Evolutionary conservation across 2,797 vertebrate species (phyloP).

Genomic region (Epinephelus awoara): DNA sequence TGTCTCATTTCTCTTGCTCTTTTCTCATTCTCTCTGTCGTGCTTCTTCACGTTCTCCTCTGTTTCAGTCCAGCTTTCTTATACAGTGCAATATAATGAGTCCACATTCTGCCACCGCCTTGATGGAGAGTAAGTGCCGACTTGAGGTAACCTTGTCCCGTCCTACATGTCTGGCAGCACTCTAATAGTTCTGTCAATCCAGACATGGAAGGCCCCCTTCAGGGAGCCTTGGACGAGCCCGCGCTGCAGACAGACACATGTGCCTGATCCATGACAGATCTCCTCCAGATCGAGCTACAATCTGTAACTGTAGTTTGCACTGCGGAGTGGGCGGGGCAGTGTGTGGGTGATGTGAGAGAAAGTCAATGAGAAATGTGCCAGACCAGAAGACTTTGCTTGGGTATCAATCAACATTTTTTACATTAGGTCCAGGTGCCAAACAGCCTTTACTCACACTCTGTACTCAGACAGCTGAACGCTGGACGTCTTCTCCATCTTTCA

Average conservation of each 20-base stretch:
- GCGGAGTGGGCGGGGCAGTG: conserved; percentile 5
- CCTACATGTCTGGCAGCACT: conserved; percentile 60
- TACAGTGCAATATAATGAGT: conserved; percentile 52
- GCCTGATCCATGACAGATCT: conserved; percentile 57
- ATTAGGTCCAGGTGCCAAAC: conserved; percentile 13
- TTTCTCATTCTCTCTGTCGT: conserved; percentile 28
- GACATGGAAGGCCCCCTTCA: conserved; percentile 33
- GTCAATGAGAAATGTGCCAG: conserved; percentile 14
- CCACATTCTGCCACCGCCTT: conserved; percentile 30
- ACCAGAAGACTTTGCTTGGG: conserved; percentile 11
- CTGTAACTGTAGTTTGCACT: conserved; percentile 33
- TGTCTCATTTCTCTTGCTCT: conserved; percentile 27
- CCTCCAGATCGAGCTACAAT: conserved; percentile 40
- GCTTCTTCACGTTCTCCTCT: conserved; percentile 33
- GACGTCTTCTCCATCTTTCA: conserved; percentile 27
- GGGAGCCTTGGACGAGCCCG: conserved; percentile 24
- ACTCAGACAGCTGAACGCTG: conserved; percentile 23
- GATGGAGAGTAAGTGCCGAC: conserved; percentile 54
- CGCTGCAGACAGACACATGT: conserved; percentile 40
- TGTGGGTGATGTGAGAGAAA: conserved; percentile 31
- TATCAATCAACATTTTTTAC: conserved; percentile 24
- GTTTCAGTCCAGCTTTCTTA: conserved; percentile 43
- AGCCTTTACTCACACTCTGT: conserved; percentile 18
- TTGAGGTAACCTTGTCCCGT: conserved; percentile 71
- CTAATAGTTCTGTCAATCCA: conserved; percentile 74